These are phyloP conservation scores for Ridgeia piscesae DNA, from an alignment of 1,140 invertebrate species.

Conservation along the genomic window DNA sequence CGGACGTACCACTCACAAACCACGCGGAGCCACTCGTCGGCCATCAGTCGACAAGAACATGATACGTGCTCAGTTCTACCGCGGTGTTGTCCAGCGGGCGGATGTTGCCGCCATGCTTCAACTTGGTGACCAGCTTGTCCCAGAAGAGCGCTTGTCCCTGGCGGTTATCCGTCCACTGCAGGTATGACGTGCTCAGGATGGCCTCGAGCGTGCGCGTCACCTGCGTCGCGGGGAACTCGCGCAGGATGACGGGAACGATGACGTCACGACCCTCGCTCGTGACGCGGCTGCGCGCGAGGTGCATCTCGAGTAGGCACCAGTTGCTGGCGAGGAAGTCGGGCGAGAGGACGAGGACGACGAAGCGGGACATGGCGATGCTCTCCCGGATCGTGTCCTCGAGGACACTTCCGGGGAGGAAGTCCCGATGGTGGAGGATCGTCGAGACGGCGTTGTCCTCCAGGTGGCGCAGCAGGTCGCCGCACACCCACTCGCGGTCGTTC, in stretches of 20 bases:
- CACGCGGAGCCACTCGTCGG: too few relatives aligned
- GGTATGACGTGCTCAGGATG: too few relatives aligned
- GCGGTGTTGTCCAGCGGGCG: too few relatives aligned
- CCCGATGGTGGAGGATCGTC: conserved; percentile 9
- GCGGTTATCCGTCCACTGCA: too few relatives aligned
- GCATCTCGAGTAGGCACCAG: conserved; percentile 22
- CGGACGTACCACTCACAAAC: too few relatives aligned
- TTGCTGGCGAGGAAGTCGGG: conserved; percentile 19
- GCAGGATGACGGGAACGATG: background rate
- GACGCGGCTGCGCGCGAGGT: background rate
- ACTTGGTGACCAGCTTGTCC: too few relatives aligned
- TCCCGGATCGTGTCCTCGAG: conserved; percentile 7
- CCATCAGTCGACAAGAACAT: too few relatives aligned
- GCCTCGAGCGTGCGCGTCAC: background rate
- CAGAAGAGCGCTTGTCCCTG: too few relatives aligned
- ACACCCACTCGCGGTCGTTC: background rate
- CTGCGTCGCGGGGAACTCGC: background rate
- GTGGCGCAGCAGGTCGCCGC: background rate
- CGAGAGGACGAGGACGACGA: too few relatives aligned
- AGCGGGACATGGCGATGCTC: conserved; percentile 25
- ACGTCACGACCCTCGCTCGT: too few relatives aligned
- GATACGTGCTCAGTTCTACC: too few relatives aligned
- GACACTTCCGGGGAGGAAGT: conserved; percentile 8
- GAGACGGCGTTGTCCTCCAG: background rate
- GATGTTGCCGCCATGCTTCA: too few relatives aligned